phyloP scores from a whole-genome alignment of 2,113 vertebrate genomes.

The Amphilophus citrinellus region DNA sequence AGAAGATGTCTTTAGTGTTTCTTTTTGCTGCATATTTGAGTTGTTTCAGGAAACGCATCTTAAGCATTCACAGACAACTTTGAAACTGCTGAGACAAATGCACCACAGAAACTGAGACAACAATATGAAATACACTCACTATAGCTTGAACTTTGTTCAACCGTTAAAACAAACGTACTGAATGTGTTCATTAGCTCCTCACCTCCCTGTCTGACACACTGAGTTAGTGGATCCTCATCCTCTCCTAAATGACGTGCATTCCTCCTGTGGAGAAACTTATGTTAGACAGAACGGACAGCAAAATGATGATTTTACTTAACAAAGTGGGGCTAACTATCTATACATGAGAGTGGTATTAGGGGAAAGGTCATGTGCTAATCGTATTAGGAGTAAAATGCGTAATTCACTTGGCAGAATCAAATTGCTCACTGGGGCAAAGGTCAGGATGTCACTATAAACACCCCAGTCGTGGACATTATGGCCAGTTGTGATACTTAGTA shows the following conservation, averaged over 20 bases:
- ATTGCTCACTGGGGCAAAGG: constrained; percentile 3
- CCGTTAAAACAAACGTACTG: neutral
- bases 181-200: constrained; percentile 39
- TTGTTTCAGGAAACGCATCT: too few species aligned
- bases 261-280: constrained; percentile 69
- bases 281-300: neutral
- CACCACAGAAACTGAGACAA: too few species aligned
- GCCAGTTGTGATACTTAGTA: neutral
- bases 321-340: neutral
- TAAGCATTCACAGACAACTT: too few species aligned
- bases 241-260: constrained; percentile 82
- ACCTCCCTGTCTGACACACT: constrained; percentile 86
- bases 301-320: neutral
- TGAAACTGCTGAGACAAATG: too few species aligned
- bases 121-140: neutral
- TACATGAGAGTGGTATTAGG: neutral
- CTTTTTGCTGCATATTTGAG: too few species aligned
- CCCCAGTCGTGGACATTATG: neutral
- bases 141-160: neutral
- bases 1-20: too few species aligned
- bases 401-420: neutral
- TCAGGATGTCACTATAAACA: neutral
- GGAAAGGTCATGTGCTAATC: neutral
- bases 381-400: neutral
- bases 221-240: constrained; percentile 81